Evolutionary conservation across 2,888 invertebrate species (phyloP).

Genomic region (Apodemia duryi): DNA sequence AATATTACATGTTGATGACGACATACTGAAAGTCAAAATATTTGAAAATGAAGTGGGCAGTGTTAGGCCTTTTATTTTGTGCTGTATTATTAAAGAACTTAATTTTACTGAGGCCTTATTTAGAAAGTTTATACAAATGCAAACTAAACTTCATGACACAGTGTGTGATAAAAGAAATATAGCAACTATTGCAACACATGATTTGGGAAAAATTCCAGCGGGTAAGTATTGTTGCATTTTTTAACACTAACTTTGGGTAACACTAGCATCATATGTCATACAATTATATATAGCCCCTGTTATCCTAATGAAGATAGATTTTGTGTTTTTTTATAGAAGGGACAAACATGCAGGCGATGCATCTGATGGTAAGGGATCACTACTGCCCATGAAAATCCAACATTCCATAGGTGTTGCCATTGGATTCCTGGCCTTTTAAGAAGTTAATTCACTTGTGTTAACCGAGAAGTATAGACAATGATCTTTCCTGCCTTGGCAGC

Average conservation of each 20-base stretch:
- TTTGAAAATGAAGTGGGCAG: constrained; percentile 76
- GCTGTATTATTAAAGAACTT: constrained; percentile 84
- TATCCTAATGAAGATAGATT: no score
- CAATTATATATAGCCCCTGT: no score
- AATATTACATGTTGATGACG: constrained; percentile 72
- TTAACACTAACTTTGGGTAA: background rate
- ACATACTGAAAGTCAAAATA: constrained; percentile 69
- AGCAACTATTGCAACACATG: constrained; percentile 92
- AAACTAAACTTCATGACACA: constrained; percentile 87
- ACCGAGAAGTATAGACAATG: no score
- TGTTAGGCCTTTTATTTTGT: constrained; percentile 85
- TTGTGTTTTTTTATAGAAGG: no score
- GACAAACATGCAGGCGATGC: no score
- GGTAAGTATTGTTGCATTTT: constrained; percentile 45
- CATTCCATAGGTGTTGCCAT: no score
- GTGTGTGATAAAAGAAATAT: constrained; percentile 87
- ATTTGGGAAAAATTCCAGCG: constrained; percentile 81
- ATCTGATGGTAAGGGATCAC: no score
- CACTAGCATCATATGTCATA: no score
- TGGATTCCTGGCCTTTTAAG: no score
- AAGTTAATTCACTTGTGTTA: no score
- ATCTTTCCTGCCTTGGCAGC: no score
- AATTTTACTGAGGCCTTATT: constrained; percentile 81
- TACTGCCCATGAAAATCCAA: no score
- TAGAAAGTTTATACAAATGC: constrained; percentile 88